Evolutionary conservation across 2,888 invertebrate genomes (phyloP), one percentile per base, ranked within the genome.

Genomic region (Homarus gammarus): DNA sequence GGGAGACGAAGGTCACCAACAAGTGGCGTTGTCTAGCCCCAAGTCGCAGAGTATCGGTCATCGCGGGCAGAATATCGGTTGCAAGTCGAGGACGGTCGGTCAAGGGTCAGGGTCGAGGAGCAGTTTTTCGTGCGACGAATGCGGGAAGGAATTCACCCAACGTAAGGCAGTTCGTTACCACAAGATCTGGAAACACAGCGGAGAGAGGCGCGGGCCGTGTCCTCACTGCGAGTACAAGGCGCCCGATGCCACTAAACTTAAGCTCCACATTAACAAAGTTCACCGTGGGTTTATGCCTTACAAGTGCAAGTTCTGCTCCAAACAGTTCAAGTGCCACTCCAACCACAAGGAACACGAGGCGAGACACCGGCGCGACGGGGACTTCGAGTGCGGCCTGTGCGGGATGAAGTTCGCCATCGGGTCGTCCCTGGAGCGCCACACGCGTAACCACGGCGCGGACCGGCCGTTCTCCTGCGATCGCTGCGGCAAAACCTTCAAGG

Each of bases 261-360:
- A 6, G 44, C 44, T 44, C 15, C 75, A 75, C 44, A 40, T 75
- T 12, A 75, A 75, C 6, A 75, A 75, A 18, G 75, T 75, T 15
- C 75, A 75, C 31, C 75, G 33, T n/a, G 75, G 75, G 2, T 75
- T 27, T 15, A 75, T 38, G 38, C 75, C 75, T 5, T 75, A 75
- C 75, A 75, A 75, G 49, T 86, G 86, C 78, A 77, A 64, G 49
- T 86, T 86, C 44, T 86, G 86, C 86, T 33, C 78, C n/a, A 86
- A 86, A 49, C 70, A 64, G 33, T 86, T 86, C 68, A 86, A 86
- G 36, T 78, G 68, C 49, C 77, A 77, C 70, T 78, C 77, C 31
- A 86, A 86, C 70, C 78, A 78, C 64, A 86, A 86, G 49, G 77
- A 86, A 40, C 86, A 86, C 68, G 75, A 75, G 27, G 75, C 75